phyloP scores from a whole-genome alignment of 2,888 invertebrate genomes.

The Drosophila eohydei region DNA sequence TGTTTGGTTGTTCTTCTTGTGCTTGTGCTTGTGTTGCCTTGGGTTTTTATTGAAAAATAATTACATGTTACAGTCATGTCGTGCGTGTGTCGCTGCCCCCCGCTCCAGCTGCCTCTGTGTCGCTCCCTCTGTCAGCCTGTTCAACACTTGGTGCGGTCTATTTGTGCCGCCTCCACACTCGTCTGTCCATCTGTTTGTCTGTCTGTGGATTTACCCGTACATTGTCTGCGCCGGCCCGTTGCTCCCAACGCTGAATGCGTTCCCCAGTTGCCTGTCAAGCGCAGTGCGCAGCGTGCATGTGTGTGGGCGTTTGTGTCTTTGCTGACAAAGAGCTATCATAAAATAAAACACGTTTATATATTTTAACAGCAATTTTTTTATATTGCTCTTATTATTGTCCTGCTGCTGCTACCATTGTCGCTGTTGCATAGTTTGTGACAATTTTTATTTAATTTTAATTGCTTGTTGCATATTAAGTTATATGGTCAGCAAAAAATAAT shows the following conservation, averaged over 20 bases:
- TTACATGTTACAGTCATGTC: conserved; percentile 80
- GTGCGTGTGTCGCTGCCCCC: conserved; percentile 55
- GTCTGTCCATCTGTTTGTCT: conserved; percentile 14
- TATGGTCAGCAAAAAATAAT: conserved; percentile 64
- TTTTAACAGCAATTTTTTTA: conserved; percentile 52
- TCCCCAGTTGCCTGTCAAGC: conserved; percentile 63
- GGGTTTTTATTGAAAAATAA: conserved; percentile 79
- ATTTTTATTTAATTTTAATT: conserved; percentile 77
- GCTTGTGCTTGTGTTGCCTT: conserved; percentile 58
- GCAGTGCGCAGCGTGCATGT: conserved; percentile 30
- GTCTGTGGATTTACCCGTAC: conserved; percentile 29
- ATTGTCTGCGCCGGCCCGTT: not conserved
- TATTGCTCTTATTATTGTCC: conserved; percentile 35
- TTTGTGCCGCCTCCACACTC: conserved; percentile 55
- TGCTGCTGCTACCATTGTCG: conserved; percentile 37
- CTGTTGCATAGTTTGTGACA: conserved; percentile 65
- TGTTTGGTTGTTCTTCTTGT: conserved; percentile 35
- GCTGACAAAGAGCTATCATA: conserved; percentile 78
- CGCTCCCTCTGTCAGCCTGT: conserved; percentile 39
- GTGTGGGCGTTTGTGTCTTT: conserved; percentile 31
- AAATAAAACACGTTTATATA: conserved; percentile 75
- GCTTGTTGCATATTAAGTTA: conserved; percentile 75
- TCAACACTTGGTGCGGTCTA: conserved; percentile 69
- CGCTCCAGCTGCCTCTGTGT: not conserved
- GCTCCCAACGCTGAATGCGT: conserved; percentile 17